A percentile compares a stretch with the other conserved stretches of the same genome.
phyloP scores from a whole-genome alignment of 1,140 invertebrate genomes.

The Drosophila pectinifera region DNA sequence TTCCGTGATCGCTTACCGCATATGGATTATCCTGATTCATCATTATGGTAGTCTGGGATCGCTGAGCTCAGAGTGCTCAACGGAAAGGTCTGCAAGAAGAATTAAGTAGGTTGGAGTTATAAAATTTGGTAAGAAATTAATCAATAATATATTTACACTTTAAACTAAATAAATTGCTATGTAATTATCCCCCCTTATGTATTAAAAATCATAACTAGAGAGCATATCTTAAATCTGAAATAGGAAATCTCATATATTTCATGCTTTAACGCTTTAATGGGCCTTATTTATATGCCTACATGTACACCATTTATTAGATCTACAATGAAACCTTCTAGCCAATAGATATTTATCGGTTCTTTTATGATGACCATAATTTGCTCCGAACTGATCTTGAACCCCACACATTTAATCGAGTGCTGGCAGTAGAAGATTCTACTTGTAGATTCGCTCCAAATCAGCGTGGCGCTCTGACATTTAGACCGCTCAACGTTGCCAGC shows the following conservation, averaged over 20 bases:
- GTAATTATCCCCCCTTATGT: no score
- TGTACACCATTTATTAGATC: neutral
- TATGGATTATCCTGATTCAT: slow-evolving; percentile 84
- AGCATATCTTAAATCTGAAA: no score
- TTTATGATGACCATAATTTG: slow-evolving; percentile 27
- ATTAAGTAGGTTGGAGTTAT: neutral
- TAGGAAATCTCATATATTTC: neutral
- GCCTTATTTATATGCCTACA: neutral
- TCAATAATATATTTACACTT: neutral
- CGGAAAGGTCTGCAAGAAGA: slow-evolving; percentile 38
- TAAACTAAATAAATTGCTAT: no score
- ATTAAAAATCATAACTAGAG: no score
- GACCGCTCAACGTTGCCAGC: slow-evolving; percentile 22
- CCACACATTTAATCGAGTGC: slow-evolving; percentile 31
- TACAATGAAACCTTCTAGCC: slow-evolving; percentile 4
- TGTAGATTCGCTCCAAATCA: slow-evolving; percentile 35
- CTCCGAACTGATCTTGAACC: slow-evolving; percentile 17
- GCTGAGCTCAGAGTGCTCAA: slow-evolving; percentile 8
- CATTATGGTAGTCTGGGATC: slow-evolving; percentile 46
- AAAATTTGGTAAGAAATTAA: neutral
- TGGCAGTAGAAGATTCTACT: slow-evolving; percentile 10
- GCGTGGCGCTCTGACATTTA: slow-evolving; percentile 41
- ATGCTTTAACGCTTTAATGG: neutral
- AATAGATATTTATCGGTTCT: slow-evolving; percentile 8
- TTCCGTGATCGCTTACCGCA: slow-evolving; percentile 72